Evolutionary conservation across 2,888 invertebrate genomes (phyloP).

Genomic region (Hirudinaria manillensis): DNA sequence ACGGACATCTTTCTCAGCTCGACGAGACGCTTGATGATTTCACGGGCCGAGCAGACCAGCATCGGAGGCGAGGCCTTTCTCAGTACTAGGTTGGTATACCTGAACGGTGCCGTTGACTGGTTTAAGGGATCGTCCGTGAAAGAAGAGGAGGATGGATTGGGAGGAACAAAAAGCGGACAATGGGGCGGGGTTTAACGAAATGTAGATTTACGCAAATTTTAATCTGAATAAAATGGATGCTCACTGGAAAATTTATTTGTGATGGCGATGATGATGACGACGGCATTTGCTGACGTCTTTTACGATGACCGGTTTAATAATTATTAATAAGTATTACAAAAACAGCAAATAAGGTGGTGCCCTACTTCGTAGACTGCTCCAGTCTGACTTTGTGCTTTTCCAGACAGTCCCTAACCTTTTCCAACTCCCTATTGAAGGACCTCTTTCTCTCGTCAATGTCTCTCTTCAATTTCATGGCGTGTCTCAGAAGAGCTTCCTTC

Average conservation of each 20-base stretch:
- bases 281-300: no score
- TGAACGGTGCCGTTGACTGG: background rate
- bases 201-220: no score
- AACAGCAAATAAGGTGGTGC: no score
- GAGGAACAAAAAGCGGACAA: no score
- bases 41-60: slow-evolving; percentile 18
- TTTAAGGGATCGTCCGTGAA: background rate
- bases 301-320: no score
- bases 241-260: no score
- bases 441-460: slow-evolving; percentile 25
- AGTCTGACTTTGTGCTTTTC: slow-evolving; percentile 17
- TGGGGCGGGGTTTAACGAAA: no score
- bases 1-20: slow-evolving; percentile 24
- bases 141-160: no score
- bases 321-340: no score
- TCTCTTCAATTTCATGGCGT: slow-evolving; percentile 18
- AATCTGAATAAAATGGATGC: no score
- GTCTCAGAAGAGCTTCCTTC: background rate
- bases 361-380: slow-evolving; percentile 8
- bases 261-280: no score
- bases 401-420: slow-evolving; percentile 18
- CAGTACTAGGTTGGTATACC: slow-evolving; percentile 17
- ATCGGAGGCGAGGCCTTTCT: slow-evolving; percentile 11
- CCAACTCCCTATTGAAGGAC: slow-evolving; percentile 17
- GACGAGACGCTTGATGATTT: slow-evolving; percentile 19